Evolutionary conservation across 2,888 invertebrate species (phyloP).

Genomic region (Mythimna albipuncta): DNA sequence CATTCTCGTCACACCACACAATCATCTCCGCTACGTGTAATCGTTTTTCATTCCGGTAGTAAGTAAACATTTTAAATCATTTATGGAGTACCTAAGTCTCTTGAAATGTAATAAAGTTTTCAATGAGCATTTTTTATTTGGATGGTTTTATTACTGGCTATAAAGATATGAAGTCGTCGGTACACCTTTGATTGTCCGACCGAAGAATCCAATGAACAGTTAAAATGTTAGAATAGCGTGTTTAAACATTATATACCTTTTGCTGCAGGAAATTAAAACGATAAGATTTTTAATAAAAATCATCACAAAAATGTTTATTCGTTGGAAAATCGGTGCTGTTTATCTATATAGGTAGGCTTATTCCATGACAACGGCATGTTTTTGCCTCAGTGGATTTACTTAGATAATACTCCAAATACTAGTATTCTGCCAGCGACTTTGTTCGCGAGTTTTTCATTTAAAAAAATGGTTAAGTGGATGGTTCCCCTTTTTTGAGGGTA

Average conservation of each 20-base stretch:
- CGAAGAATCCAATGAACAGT: conserved; percentile 11
- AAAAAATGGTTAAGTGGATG: too few species aligned
- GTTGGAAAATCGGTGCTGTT: not conserved
- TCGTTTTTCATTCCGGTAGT: not conserved
- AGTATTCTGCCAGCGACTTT: too few species aligned
- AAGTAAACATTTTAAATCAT: not conserved
- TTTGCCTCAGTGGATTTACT: not conserved
- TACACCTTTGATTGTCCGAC: conserved; percentile 18
- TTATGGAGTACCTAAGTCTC: conserved; percentile 3
- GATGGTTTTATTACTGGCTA: conserved; percentile 28
- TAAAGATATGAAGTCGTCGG: conserved; percentile 28
- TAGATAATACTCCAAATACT: too few species aligned
- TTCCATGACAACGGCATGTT: not conserved
- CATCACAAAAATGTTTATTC: not conserved
- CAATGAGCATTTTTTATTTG: conserved; percentile 19
- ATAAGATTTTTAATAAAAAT: not conserved
- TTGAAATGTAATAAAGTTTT: conserved; percentile 34
- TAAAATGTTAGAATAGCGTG: conserved; percentile 19
- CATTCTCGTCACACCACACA: too few species aligned
- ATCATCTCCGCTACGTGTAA: too few species aligned
- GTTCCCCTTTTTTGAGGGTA: too few species aligned
- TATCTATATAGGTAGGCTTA: not conserved
- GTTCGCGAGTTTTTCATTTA: too few species aligned
- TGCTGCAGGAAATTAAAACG: conserved; percentile 38
- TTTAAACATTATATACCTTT: conserved; percentile 3